Conservation (phyloP, 2,888 invertebrate species). For the Chymomyza caudatula region DNA sequence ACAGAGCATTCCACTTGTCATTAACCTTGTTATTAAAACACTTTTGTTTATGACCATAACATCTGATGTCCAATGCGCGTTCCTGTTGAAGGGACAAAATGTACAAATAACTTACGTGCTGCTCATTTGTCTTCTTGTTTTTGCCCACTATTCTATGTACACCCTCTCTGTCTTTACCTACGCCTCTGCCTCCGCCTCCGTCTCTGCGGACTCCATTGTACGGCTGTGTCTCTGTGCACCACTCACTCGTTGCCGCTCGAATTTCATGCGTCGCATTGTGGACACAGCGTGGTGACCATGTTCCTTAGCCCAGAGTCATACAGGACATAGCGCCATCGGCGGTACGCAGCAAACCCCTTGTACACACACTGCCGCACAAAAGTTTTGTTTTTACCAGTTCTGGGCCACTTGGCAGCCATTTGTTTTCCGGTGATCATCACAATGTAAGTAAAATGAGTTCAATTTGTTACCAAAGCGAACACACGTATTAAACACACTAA, state of each 20-base stretch:
- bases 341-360: constrained; percentile 21
- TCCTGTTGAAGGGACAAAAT: constrained; percentile 38
- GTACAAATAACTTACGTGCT: constrained; percentile 75
- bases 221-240: too few species aligned
- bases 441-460: constrained; percentile 67
- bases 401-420: constrained; percentile 50
- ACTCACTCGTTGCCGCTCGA: too few species aligned
- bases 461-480: constrained; percentile 62
- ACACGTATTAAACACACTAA: constrained; percentile 70
- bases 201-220: too few species aligned
- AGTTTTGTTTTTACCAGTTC: constrained; percentile 3
- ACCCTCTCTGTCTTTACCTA: neutral
- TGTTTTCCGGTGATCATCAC: constrained; percentile 71
- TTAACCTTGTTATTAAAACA: constrained; percentile 76
- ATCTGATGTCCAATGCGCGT: constrained; percentile 66
- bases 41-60: constrained; percentile 69
- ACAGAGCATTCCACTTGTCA: constrained; percentile 71
- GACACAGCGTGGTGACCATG: neutral
- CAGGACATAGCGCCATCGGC: constrained; percentile 19
- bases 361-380: constrained; percentile 9
- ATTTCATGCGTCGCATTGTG: neutral
- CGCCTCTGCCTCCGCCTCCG: neutral
- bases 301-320: neutral
- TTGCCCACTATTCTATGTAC: constrained; percentile 1
- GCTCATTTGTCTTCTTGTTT: constrained; percentile 66